These are phyloP conservation scores for Amniataba percoides DNA, from an alignment of 2,797 vertebrate genomes.

Conservation along the genomic window DNA sequence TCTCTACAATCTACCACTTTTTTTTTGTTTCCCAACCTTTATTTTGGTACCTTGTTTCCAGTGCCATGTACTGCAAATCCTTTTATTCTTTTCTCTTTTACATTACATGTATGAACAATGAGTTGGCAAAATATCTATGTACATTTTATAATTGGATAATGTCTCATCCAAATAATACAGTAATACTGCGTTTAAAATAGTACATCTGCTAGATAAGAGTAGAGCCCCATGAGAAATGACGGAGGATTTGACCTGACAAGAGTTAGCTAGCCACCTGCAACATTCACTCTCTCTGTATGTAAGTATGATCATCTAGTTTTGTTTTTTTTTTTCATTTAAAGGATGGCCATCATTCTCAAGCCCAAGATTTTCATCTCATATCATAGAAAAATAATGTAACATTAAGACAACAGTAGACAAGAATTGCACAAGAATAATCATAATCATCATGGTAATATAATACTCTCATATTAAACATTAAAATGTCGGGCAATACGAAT, in stretches of 20 bases:
- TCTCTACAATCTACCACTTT: conserved; percentile 75
- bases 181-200: conserved; percentile 96
- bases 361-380: conserved; percentile 86
- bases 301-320: conserved; percentile 68
- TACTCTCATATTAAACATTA: conserved; percentile 98
- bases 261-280: conserved; percentile 85
- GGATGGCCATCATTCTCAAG: conserved; percentile 88
- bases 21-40: conserved; percentile 64
- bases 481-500: conserved; percentile 95
- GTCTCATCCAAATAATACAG: conserved; percentile 88
- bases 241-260: conserved; percentile 88
- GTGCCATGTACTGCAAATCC: conserved; percentile 85
- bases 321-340: conserved; percentile 68
- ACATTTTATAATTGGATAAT: conserved; percentile 92
- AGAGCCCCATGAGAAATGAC: conserved; percentile 90
- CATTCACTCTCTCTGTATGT: conserved; percentile 86
- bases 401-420: conserved; percentile 95
- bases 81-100: conserved; percentile 84
- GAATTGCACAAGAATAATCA: conserved; percentile 95
- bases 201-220: conserved; percentile 91
- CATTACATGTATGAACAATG: conserved; percentile 97
- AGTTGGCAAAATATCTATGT: conserved; percentile 99
- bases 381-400: conserved; percentile 97
- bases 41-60: conserved; percentile 93
- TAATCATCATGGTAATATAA: conserved; percentile 94